These are phyloP conservation scores for Congeria kusceri DNA, from an alignment of 2,888 invertebrate species.

Conservation along the genomic window DNA sequence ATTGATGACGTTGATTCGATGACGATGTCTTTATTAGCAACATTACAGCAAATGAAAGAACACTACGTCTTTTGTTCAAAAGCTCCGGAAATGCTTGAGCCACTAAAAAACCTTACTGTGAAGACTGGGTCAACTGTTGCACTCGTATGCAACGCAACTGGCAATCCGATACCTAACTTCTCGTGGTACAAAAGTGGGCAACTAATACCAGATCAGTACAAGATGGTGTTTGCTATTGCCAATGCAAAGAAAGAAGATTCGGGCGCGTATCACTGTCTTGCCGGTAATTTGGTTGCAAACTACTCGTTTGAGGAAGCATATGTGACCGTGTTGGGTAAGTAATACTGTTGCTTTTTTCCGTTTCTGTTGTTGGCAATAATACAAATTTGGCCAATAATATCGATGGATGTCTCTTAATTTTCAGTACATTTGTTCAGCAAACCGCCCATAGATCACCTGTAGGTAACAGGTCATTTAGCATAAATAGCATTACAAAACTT, in stretches of 20 bases:
- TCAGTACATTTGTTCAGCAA: too few relatives aligned
- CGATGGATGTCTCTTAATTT: too few relatives aligned
- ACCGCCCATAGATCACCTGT: too few relatives aligned
- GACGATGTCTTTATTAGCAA: neutral
- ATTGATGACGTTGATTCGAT: conserved; percentile 4
- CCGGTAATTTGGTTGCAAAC: conserved; percentile 53
- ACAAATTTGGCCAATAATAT: too few relatives aligned
- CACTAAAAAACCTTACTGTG: conserved; percentile 29
- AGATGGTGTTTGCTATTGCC: neutral
- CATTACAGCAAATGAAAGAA: conserved; percentile 14
- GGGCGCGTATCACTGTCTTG: conserved; percentile 33
- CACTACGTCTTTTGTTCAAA: conserved; percentile 38
- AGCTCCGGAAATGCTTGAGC: conserved; percentile 25
- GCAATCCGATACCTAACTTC: conserved; percentile 23
- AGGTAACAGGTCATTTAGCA: too few relatives aligned
- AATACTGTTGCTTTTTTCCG: neutral
- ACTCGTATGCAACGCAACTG: conserved; percentile 32
- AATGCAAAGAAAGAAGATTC: conserved; percentile 17
- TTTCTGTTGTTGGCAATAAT: too few relatives aligned
- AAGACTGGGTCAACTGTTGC: conserved; percentile 2
- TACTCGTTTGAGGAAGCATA: neutral
- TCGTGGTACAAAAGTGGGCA: conserved; percentile 40
- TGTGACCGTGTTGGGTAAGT: neutral
- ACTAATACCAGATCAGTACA: neutral
- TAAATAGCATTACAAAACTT: too few relatives aligned